Conservation (phyloP, 1,140 invertebrate species). For the Probaryconus sp. region DNA sequence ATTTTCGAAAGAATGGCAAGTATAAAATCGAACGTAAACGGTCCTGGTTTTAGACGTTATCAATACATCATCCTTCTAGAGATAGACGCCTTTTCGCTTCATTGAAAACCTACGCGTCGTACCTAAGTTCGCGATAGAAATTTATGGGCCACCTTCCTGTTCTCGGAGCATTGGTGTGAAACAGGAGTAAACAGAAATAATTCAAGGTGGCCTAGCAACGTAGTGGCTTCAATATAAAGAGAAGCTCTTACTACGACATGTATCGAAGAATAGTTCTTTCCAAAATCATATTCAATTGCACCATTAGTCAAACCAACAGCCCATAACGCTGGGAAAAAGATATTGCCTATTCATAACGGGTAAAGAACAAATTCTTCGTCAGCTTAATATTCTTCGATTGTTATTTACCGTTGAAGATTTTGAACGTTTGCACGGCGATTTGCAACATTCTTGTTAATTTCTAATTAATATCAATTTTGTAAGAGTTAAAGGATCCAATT, state of each 20-base stretch:
- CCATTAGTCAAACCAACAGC: constrained; percentile 58
- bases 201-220: constrained; percentile 18
- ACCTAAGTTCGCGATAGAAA: constrained; percentile 39
- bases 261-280: constrained; percentile 11
- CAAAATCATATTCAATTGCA: constrained; percentile 61
- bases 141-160: constrained; percentile 54
- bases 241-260: constrained; percentile 23
- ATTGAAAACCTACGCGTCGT: constrained; percentile 40
- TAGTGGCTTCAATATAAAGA: constrained; percentile 12
- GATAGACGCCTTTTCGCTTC: constrained; percentile 53
- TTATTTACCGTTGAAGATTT: too few species aligned
- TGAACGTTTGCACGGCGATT: too few species aligned
- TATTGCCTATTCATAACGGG: constrained; percentile 1
- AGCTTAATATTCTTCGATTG: too few species aligned
- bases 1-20: neutral
- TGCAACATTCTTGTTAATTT: too few species aligned
- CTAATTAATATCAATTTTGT: too few species aligned
- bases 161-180: constrained; percentile 26
- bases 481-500: too few species aligned
- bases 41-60: constrained; percentile 18
- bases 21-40: constrained; percentile 28
- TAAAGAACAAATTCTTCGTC: too few species aligned
- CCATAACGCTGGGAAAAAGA: constrained; percentile 53
- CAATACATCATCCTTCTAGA: constrained; percentile 43
- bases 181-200: constrained; percentile 61